Percentiles rank a stretch among this genome's conserved stretches.
Conservation (phyloP, 2,888 invertebrate species). For the Cosmorhoe ocellata region DNA sequence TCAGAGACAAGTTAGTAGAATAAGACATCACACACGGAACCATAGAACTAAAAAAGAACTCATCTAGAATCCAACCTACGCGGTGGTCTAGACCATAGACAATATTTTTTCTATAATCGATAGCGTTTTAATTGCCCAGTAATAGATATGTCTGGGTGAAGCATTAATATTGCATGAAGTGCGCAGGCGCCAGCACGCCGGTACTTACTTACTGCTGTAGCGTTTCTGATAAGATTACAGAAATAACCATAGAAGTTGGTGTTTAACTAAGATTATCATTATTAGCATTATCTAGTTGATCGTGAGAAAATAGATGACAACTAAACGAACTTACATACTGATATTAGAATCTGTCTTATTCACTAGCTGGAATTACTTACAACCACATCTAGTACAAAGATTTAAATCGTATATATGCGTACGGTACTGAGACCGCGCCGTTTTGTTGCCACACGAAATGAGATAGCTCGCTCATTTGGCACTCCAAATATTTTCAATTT, state of each 20-base stretch:
- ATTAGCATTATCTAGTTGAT: too few relatives aligned
- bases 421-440: too few relatives aligned
- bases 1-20: not conserved
- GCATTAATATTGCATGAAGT: constrained; percentile 37
- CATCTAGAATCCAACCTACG: constrained; percentile 9
- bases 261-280: not conserved
- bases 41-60: not conserved
- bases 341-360: too few relatives aligned
- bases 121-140: constrained; percentile 31
- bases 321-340: too few relatives aligned
- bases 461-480: too few relatives aligned
- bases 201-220: constrained; percentile 7
- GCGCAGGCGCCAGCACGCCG: constrained; percentile 31
- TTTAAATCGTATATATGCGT: too few relatives aligned
- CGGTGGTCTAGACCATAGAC: constrained; percentile 19
- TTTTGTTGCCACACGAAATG: too few relatives aligned
- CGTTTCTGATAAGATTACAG: constrained; percentile 20
- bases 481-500: too few relatives aligned
- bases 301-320: too few relatives aligned
- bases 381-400: too few relatives aligned
- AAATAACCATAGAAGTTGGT: constrained; percentile 1
- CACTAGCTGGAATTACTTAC: too few relatives aligned
- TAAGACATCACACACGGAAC: constrained; percentile 1
- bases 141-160: constrained; percentile 30
- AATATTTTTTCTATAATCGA: constrained; percentile 23